phyloP scores from a whole-genome alignment of 2,888 invertebrate genomes.

The Chorisops tibialis region DNA sequence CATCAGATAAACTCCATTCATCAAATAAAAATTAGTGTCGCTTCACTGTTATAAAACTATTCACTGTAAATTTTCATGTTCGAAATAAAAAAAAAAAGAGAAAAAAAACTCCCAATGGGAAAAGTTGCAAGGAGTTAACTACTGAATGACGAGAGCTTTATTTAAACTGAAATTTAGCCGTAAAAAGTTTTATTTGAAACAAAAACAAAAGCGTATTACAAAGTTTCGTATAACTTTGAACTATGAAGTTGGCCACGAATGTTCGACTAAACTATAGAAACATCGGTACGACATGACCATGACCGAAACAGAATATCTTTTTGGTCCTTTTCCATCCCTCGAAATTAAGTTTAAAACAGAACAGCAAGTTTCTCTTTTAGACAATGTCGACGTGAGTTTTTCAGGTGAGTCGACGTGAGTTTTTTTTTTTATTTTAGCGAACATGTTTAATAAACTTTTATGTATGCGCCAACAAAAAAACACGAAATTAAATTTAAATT shows the following conservation, averaged over 20 bases:
- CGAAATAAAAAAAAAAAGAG: neutral
- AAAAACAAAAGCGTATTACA: conserved; percentile 28
- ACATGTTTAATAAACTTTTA: too few relatives aligned
- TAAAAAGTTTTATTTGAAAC: conserved; percentile 19
- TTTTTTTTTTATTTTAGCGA: too few relatives aligned
- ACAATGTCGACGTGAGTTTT: too few relatives aligned
- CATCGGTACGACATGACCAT: too few relatives aligned
- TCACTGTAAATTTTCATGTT: neutral
- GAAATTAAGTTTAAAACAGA: too few relatives aligned
- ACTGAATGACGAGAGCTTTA: conserved; percentile 11
- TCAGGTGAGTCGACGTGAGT: too few relatives aligned
- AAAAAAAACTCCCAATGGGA: neutral
- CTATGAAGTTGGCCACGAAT: conserved; percentile 25
- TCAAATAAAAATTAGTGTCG: too few relatives aligned
- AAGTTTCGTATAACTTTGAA: conserved; percentile 29
- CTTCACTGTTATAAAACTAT: too few relatives aligned
- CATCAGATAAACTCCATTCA: too few relatives aligned
- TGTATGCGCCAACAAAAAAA: too few relatives aligned
- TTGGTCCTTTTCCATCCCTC: neutral
- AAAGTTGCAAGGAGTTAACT: neutral
- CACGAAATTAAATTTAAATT: too few relatives aligned
- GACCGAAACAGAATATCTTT: neutral
- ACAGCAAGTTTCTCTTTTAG: too few relatives aligned
- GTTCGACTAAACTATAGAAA: neutral
- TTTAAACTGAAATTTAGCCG: conserved; percentile 25